These are phyloP conservation scores for Naso thynnoides DNA, from an alignment of 2,797 vertebrate genomes.

Conservation along the genomic window DNA sequence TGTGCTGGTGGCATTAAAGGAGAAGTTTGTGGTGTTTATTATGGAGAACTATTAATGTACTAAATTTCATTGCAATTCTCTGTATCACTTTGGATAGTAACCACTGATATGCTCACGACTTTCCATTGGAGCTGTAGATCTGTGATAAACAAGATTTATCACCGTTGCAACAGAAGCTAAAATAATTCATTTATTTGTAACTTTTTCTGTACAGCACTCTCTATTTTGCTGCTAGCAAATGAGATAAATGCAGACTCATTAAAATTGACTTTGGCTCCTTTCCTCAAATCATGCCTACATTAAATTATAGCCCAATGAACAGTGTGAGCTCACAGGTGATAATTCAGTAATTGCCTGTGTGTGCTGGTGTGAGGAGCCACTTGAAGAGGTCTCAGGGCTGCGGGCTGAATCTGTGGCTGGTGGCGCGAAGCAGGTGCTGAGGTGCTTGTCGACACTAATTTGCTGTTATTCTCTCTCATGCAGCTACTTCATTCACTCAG, in stretches of 20 bases:
- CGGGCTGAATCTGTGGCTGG: conserved; percentile 35
- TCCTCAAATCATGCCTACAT: conserved; percentile 21
- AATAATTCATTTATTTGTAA: not conserved
- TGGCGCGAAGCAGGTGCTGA: conserved; percentile 63
- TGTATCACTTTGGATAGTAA: not conserved
- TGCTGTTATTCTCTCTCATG: conserved; percentile 47
- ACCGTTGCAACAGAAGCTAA: not conserved
- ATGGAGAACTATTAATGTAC: not conserved
- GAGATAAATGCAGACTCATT: conserved; percentile 23
- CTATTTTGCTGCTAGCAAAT: not conserved
- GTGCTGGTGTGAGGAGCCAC: conserved; percentile 36
- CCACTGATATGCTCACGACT: not conserved
- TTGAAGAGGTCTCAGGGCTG: conserved; percentile 21
- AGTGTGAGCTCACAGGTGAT: conserved; percentile 45
- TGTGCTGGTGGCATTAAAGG: not conserved
- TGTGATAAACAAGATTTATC: conserved; percentile 20
- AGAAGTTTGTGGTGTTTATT: not conserved
- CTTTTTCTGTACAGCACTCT: not conserved
- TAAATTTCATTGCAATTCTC: not conserved
- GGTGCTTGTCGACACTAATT: conserved; percentile 54
- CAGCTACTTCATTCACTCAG: conserved; percentile 50
- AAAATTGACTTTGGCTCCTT: conserved; percentile 11
- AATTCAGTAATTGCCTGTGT: conserved; percentile 62
- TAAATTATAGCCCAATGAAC: conserved; percentile 53
- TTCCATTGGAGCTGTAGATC: not conserved